Evolutionary conservation across 2,113 vertebrate genomes (phyloP).

Genomic region (Ageneiosus marmoratus): DNA sequence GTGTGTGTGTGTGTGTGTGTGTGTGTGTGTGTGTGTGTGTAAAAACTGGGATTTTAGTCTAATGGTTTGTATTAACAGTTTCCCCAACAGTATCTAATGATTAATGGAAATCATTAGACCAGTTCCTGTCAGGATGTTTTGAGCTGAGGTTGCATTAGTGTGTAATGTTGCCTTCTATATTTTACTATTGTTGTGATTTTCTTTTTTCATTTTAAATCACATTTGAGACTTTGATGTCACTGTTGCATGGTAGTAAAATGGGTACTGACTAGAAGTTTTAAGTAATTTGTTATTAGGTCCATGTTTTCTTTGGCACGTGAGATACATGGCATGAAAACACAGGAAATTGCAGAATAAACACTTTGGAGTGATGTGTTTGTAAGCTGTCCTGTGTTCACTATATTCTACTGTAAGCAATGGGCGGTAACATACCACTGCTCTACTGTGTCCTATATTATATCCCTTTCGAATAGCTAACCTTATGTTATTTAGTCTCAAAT

Average conservation of each 20-base stretch:
- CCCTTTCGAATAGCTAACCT: neutral
- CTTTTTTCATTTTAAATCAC: too few species aligned
- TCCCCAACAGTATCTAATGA: neutral
- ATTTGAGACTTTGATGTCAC: neutral
- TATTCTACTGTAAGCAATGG: neutral
- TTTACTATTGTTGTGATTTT: neutral
- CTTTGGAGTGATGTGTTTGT: neutral
- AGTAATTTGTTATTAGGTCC: neutral
- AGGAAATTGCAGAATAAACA: neutral
- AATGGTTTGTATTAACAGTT: neutral
- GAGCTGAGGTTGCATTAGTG: neutral
- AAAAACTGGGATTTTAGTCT: neutral
- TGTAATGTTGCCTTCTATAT: neutral
- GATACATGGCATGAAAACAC: neutral
- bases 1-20: too few species aligned
- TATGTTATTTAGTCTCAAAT: neutral
- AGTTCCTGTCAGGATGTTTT: neutral
- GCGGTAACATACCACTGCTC: neutral
- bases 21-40: neutral
- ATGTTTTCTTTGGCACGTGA: neutral
- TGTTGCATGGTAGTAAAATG: neutral
- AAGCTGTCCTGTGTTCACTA: neutral
- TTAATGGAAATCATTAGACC: neutral
- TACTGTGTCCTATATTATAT: neutral
- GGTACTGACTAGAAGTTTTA: neutral